Evolutionary conservation across 2,888 invertebrate genomes (phyloP).

Genomic region (Meandrusa payeni): DNA sequence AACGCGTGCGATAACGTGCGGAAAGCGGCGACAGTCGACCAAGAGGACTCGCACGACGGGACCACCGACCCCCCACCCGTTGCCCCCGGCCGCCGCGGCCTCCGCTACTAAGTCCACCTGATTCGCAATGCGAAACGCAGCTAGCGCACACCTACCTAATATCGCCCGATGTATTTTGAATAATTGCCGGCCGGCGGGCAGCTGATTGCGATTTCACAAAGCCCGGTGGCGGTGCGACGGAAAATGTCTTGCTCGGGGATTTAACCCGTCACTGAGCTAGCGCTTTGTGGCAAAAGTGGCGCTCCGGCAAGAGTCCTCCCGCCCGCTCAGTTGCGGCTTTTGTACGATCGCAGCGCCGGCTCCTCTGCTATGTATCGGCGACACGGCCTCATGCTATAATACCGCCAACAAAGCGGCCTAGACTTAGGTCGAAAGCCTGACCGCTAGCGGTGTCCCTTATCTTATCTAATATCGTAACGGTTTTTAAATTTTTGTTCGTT

Average conservation of each 20-base stretch:
- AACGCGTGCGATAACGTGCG: slow-evolving; percentile 37
- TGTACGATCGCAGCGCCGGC: not conserved
- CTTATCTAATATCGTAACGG: too few species aligned
- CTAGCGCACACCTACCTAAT: slow-evolving; percentile 75
- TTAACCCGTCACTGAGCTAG: slow-evolving; percentile 35
- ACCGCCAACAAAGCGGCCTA: slow-evolving; percentile 3
- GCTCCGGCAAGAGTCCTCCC: slow-evolving; percentile 23
- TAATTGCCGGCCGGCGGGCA: slow-evolving; percentile 67
- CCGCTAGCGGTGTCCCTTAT: too few species aligned
- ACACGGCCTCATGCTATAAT: not conserved
- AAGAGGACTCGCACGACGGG: slow-evolving; percentile 60
- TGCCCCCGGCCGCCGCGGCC: too few species aligned
- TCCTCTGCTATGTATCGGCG: slow-evolving; percentile 4
- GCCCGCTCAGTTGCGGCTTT: slow-evolving; percentile 16
- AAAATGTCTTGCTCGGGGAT: slow-evolving; percentile 65
- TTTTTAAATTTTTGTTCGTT: too few species aligned
- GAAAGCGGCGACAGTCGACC: slow-evolving; percentile 52
- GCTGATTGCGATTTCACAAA: slow-evolving; percentile 71
- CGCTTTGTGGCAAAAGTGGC: slow-evolving; percentile 38
- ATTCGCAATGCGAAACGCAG: slow-evolving; percentile 79
- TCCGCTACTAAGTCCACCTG: slow-evolving; percentile 72
- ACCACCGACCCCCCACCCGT: slow-evolving; percentile 53
- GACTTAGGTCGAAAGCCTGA: not conserved
- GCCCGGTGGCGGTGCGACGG: slow-evolving; percentile 45
- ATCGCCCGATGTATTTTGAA: slow-evolving; percentile 78